Conservation (phyloP, 64 coral and sea anemone genomes). For the Trachythela sp. region DNA sequence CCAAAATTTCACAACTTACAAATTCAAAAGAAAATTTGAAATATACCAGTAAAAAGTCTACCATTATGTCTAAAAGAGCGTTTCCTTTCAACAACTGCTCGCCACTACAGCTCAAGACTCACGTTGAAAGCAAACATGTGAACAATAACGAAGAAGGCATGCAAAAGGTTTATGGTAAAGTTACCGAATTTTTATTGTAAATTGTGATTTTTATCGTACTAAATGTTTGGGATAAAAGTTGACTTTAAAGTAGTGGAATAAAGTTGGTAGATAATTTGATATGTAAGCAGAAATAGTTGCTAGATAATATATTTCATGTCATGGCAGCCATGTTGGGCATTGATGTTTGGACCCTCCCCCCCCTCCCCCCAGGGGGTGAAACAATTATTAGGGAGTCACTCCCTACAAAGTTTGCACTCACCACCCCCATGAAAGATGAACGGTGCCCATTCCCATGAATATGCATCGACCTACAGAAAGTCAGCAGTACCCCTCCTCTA, state of each 20-base stretch:
- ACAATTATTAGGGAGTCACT: no score
- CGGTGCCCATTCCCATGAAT: no score
- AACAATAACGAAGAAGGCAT: slow-evolving; percentile 50
- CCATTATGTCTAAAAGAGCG: slow-evolving; percentile 70
- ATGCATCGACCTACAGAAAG: no score
- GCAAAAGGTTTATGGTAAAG: slow-evolving; percentile 76
- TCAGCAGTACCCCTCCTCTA: no score
- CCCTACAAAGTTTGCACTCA: no score
- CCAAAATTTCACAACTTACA: no score
- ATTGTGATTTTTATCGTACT: no score
- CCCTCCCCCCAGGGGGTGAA: no score
- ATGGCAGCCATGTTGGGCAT: neutral
- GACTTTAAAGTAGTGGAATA: no score
- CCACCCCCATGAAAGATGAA: no score
- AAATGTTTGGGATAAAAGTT: no score
- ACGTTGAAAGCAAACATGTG: slow-evolving; percentile 55
- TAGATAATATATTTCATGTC: neutral
- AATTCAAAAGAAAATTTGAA: neutral
- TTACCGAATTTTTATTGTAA: neutral
- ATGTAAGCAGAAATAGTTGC: neutral
- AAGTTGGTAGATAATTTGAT: neutral
- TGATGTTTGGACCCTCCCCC: neutral
- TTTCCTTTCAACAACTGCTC: slow-evolving; percentile 75
- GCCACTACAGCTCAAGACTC: slow-evolving; percentile 76
- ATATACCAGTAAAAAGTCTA: no score